Evolutionary conservation across 2,113 vertebrate species (phyloP).

Genomic region (Podocnemis expansa): DNA sequence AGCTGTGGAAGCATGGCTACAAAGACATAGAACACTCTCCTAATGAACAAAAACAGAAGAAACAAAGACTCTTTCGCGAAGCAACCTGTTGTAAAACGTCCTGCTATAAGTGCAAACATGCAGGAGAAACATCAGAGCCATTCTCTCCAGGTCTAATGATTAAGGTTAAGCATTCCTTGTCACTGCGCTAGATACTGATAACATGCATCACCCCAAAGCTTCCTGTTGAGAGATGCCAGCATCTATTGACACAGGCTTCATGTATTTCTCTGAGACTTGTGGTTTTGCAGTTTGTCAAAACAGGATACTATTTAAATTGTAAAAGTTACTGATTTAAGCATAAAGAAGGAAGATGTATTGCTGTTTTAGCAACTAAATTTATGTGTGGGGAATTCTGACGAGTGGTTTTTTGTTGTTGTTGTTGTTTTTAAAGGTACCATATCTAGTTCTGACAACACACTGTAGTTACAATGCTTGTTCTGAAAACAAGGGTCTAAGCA

Average conservation of each 20-base stretch:
- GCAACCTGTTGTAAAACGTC: neutral
- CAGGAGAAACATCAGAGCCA: neutral
- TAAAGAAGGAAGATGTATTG: constrained; percentile 62
- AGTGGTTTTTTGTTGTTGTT: constrained; percentile 48
- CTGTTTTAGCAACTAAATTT: constrained; percentile 72
- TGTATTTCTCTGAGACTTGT: constrained; percentile 76
- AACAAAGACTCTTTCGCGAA: constrained; percentile 39
- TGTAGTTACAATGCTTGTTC: constrained; percentile 77
- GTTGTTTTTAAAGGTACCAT: constrained; percentile 28
- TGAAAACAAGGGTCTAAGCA: constrained; percentile 74
- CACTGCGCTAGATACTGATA: constrained; percentile 15
- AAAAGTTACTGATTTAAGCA: constrained; percentile 71
- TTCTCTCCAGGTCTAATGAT: constrained; percentile 27
- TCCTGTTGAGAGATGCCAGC: constrained; percentile 80
- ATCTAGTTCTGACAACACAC: constrained; percentile 66
- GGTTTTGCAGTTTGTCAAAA: constrained; percentile 90
- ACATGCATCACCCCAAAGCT: constrained; percentile 73
- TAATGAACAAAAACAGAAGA: constrained; percentile 19
- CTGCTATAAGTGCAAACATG: neutral
- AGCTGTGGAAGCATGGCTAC: neutral
- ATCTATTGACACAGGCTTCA: constrained; percentile 67
- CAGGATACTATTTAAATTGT: constrained; percentile 84
- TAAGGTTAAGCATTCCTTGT: constrained; percentile 38
- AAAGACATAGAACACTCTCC: neutral
- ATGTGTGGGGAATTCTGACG: constrained; percentile 72